A percentile compares a stretch with the other conserved stretches of the same genome.
phyloP scores from a whole-genome alignment of 2,113 vertebrate species.

The Oxygymnocypris stewartii region DNA sequence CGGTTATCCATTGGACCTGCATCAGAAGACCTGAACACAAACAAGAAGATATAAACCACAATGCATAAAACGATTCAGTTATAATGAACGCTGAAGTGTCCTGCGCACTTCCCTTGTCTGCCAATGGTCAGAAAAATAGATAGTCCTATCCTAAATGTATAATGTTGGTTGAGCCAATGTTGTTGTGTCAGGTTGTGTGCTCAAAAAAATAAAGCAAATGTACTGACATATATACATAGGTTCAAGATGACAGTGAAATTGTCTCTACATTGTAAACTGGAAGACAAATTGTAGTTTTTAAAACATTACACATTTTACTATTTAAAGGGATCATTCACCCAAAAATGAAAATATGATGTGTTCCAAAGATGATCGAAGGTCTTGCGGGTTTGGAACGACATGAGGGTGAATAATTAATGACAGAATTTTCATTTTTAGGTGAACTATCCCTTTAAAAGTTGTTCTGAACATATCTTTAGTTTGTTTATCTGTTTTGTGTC shows the following conservation, averaged over 20 bases:
- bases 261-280: not conserved
- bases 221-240: not conserved
- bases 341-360: not conserved
- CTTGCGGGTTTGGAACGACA: not conserved
- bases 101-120: not conserved
- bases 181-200: not conserved
- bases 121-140: not conserved
- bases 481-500: not conserved
- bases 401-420: not conserved
- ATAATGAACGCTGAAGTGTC: not conserved
- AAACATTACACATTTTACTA: not conserved
- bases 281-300: not conserved
- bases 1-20: conserved; percentile 76
- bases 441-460: not conserved
- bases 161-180: not conserved
- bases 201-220: not conserved
- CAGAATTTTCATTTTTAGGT: not conserved
- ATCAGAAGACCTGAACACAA: conserved; percentile 81
- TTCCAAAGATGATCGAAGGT: not conserved
- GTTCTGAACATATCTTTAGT: not conserved
- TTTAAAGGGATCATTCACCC: no score
- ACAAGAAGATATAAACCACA: not conserved
- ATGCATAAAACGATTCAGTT: not conserved
- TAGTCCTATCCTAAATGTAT: not conserved
- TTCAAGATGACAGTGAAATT: not conserved